These are phyloP conservation scores for Heterotilapia buettikoferi DNA, from an alignment of 2,113 vertebrate species.

Conservation along the genomic window DNA sequence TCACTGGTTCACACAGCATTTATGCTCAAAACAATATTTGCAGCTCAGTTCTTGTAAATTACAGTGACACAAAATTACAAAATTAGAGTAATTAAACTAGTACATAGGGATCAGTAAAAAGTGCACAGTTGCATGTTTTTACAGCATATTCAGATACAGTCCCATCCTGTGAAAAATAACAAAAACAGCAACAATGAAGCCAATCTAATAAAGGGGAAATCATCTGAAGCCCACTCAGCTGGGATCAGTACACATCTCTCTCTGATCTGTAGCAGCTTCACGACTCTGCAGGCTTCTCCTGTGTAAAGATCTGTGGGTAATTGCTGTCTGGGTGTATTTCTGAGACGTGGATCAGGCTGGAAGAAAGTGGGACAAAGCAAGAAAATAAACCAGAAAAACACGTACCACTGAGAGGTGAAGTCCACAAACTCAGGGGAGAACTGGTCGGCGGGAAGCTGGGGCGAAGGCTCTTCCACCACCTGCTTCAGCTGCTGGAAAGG, in stretches of 20 bases:
- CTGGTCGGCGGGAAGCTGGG: constrained; percentile 82
- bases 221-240: neutral
- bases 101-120: neutral
- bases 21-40: neutral
- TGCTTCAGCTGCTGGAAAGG: constrained; percentile 98
- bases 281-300: neutral
- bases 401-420: constrained; percentile 91
- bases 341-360: neutral
- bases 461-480: constrained; percentile 93
- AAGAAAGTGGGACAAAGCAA: neutral
- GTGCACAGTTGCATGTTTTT: neutral
- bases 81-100: neutral
- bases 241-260: neutral
- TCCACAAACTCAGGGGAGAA: constrained; percentile 92
- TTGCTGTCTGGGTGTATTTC: neutral
- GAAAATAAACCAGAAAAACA: neutral
- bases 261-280: neutral
- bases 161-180: neutral
- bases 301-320: neutral
- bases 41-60: neutral
- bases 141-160: neutral
- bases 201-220: neutral
- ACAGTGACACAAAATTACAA: neutral
- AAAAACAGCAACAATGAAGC: neutral
- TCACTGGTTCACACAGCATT: neutral